Percentiles rank a stretch among this genome's conserved stretches.
Evolutionary conservation across 2,888 invertebrate species (phyloP).

Genomic region (Drosophila demipolita): DNA sequence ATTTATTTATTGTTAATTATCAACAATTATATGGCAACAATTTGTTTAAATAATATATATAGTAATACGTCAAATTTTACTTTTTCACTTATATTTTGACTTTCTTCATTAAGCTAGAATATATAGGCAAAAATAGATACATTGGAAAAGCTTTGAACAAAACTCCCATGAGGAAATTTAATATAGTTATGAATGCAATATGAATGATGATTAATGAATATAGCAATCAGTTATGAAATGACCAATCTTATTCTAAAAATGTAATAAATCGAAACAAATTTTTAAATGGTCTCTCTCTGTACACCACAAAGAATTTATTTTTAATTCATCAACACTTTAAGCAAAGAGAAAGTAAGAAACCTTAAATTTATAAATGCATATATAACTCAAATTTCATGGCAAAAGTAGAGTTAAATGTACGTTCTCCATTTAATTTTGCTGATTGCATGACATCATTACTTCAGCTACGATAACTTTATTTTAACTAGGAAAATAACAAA

Average conservation of each 20-base stretch:
- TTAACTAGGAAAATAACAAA: conserved; percentile 4
- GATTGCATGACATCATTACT: conserved; percentile 44
- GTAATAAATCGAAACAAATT: neutral
- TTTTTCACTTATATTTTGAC: neutral
- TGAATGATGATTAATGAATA: neutral
- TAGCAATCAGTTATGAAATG: neutral
- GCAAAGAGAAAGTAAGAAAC: neutral
- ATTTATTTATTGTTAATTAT: neutral
- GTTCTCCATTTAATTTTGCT: conserved; percentile 12
- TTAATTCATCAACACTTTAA: neutral
- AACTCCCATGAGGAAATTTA: neutral
- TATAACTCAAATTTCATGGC: neutral
- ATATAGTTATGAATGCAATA: neutral
- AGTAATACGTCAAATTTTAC: neutral
- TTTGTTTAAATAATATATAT: neutral
- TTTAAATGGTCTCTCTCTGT: neutral
- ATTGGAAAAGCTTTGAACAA: neutral
- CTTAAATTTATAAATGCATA: neutral
- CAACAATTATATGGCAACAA: neutral
- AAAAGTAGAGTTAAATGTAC: neutral
- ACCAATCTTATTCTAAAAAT: neutral
- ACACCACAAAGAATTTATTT: neutral
- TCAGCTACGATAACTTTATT: conserved; percentile 1
- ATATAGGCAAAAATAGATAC: too few relatives aligned
- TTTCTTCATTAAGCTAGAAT: neutral